phyloP scores from a whole-genome alignment of 2,113 vertebrate species.

The Acanthochromis polyacanthus region DNA sequence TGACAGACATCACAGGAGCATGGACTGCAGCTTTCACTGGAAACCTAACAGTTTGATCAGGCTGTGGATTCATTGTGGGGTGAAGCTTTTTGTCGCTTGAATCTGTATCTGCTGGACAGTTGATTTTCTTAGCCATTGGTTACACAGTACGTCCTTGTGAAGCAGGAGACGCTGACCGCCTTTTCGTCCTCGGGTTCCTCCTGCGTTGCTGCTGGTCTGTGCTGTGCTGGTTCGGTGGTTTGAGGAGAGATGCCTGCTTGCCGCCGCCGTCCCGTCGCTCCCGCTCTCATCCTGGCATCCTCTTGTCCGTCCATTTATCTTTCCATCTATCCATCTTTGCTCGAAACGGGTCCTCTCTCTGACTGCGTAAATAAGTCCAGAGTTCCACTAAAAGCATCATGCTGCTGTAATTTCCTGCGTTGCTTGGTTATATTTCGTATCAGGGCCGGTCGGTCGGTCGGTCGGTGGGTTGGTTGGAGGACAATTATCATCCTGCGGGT shows the following conservation, averaged over 20 bases:
- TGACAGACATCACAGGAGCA: conserved; percentile 57
- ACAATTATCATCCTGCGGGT: conserved; percentile 69
- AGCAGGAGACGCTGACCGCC: conserved; percentile 52
- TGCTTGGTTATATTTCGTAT: conserved; percentile 62
- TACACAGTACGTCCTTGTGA: conserved; percentile 61
- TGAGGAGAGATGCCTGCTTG: conserved; percentile 72
- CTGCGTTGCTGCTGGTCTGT: conserved; percentile 43
- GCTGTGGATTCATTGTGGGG: conserved; percentile 26
- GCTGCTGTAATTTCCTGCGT: conserved; percentile 67
- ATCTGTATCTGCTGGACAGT: conserved; percentile 63
- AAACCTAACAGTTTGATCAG: conserved; percentile 45
- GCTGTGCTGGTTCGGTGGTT: conserved; percentile 67
- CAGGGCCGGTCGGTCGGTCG: conserved; percentile 63
- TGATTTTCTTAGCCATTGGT: conserved; percentile 60
- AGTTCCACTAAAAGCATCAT: conserved; percentile 73
- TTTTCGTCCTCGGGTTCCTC: conserved; percentile 53
- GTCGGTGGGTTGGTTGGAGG: conserved; percentile 69
- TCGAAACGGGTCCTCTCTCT: conserved; percentile 71
- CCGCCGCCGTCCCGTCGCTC: conserved; percentile 42
- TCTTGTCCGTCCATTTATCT: conserved; percentile 65
- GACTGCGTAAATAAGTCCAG: conserved; percentile 71
- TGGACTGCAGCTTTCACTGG: conserved; percentile 57
- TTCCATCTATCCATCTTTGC: conserved; percentile 59
- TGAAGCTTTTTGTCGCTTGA: conserved; percentile 24
- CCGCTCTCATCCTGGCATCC: conserved; percentile 61